Conservation (phyloP, 2,113 vertebrate species). For the Hylia prasina region DNA sequence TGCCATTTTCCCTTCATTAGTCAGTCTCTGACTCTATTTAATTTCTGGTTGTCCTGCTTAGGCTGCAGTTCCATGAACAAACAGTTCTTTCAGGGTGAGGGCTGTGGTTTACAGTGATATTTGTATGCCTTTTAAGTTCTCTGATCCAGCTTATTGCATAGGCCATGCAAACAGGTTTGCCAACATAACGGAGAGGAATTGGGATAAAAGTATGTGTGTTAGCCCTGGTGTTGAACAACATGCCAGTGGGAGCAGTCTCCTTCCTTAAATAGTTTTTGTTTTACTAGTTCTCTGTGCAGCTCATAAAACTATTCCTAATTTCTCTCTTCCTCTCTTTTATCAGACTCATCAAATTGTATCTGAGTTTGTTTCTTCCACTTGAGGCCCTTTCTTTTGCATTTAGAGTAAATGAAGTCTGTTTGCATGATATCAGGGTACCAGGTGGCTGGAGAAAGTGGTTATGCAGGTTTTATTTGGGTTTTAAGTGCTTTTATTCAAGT, state of each 20-base stretch:
- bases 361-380: background rate
- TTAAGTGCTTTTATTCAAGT: background rate
- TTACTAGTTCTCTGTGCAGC: background rate
- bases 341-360: background rate
- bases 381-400: background rate
- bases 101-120: background rate
- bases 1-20: background rate
- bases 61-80: background rate
- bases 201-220: background rate
- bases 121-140: background rate
- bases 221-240: background rate
- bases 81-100: background rate
- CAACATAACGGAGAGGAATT: accelerated
- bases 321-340: background rate
- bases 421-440: background rate
- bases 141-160: background rate
- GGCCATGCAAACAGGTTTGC: background rate
- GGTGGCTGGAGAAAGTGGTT: background rate
- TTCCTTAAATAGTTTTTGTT: background rate
- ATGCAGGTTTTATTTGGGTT: background rate
- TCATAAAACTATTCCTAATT: background rate
- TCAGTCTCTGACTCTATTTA: background rate
- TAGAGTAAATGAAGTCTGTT: background rate
- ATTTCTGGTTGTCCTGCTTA: background rate
- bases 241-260: background rate